phyloP scores from a whole-genome alignment of 1,140 invertebrate genomes.

The Drosophila prosaltans region DNA sequence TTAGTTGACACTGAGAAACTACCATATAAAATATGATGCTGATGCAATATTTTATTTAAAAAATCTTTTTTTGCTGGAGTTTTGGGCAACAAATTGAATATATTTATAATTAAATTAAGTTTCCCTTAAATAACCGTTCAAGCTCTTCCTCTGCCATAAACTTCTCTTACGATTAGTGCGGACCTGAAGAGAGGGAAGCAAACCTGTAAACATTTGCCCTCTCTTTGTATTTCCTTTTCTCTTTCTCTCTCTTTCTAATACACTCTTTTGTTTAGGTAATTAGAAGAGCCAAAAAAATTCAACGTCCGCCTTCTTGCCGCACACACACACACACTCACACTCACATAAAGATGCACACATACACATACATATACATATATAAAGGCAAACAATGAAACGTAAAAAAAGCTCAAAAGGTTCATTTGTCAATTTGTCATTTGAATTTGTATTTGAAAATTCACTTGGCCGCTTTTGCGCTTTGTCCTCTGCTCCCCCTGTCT shows the following conservation, averaged over 20 bases:
- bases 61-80: too few relatives aligned
- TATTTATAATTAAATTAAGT: too few relatives aligned
- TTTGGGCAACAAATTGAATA: too few relatives aligned
- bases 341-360: background rate
- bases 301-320: background rate
- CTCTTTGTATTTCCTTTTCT: background rate
- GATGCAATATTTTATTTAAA: too few relatives aligned
- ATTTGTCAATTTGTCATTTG: slow-evolving; percentile 81
- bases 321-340: background rate
- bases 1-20: too few relatives aligned
- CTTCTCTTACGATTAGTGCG: background rate
- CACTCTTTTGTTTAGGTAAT: slow-evolving; percentile 3
- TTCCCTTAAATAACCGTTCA: too few relatives aligned
- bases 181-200: background rate
- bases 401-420: slow-evolving; percentile 77
- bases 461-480: slow-evolving; percentile 79
- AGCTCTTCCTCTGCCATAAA: too few relatives aligned
- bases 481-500: slow-evolving; percentile 37
- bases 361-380: background rate
- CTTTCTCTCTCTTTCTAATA: background rate
- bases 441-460: slow-evolving; percentile 81
- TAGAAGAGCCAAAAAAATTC: background rate
- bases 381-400: slow-evolving; percentile 66
- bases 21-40: too few relatives aligned
- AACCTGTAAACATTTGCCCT: background rate